These are phyloP conservation scores for Sitta carolinensis DNA, from an alignment of 2,797 vertebrate genomes.

Conservation along the genomic window DNA sequence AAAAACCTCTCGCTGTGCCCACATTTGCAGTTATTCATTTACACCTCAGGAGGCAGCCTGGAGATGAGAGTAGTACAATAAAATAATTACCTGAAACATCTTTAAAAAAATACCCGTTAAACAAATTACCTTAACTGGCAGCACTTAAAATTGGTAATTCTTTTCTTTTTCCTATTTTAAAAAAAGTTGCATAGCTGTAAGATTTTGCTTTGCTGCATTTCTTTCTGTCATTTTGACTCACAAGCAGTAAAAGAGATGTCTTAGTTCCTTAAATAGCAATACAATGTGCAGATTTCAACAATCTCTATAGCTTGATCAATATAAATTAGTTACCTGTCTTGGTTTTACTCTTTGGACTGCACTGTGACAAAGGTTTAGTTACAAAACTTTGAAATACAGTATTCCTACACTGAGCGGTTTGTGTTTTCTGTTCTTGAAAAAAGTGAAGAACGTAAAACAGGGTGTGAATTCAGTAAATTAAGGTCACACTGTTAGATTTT, in stretches of 20 bases:
- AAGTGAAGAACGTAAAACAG: conserved; percentile 62
- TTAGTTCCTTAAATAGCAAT: conserved; percentile 63
- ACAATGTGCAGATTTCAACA: conserved; percentile 59
- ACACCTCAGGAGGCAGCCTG: conserved; percentile 66
- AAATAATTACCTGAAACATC: conserved; percentile 75
- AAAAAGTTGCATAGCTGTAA: conserved; percentile 81
- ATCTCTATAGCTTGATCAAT: conserved; percentile 54
- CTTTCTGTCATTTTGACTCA: conserved; percentile 37
- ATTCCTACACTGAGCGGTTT: conserved; percentile 60
- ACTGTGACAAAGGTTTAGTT: conserved; percentile 72
- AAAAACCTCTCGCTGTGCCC: conserved; percentile 12
- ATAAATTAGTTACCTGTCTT: conserved; percentile 61
- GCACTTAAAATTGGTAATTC: conserved; percentile 69
- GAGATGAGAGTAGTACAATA: conserved; percentile 74
- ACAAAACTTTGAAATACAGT: conserved; percentile 53
- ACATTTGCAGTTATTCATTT: conserved; percentile 59
- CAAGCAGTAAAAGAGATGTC: conserved; percentile 65
- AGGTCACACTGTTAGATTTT: conserved; percentile 70
- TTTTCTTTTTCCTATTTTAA: conserved; percentile 48
- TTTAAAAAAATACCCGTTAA: conserved; percentile 79
- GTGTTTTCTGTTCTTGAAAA: conserved; percentile 53
- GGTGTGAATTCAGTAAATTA: conserved; percentile 64
- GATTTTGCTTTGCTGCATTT: conserved; percentile 70
- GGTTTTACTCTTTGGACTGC: conserved; percentile 76
- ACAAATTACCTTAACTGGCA: conserved; percentile 75